phyloP scores from a whole-genome alignment of 1,140 invertebrate genomes.

The Piezodorus guildinii region DNA sequence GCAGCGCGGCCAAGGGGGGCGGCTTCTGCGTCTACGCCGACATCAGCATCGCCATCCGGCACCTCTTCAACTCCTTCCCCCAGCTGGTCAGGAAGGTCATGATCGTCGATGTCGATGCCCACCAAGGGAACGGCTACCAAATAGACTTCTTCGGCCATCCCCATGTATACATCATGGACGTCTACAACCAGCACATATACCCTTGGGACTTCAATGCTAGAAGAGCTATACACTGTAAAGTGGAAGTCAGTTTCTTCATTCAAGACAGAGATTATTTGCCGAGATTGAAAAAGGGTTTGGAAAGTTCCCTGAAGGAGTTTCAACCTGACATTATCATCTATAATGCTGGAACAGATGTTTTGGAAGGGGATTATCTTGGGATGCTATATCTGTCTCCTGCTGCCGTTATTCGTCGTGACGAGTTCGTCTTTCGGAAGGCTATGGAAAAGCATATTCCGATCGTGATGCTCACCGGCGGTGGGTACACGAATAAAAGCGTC shows the following conservation, averaged over 20 bases:
- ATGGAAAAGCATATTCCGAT: not conserved
- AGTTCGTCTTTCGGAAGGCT: not conserved
- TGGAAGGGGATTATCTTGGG: conserved; percentile 66
- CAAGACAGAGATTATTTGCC: conserved; percentile 60
- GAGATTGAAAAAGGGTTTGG: conserved; percentile 48
- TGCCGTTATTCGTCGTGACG: not conserved
- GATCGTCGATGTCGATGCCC: not conserved
- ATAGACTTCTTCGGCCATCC: conserved; percentile 57
- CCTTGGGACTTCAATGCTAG: conserved; percentile 65
- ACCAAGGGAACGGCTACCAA: conserved; percentile 74
- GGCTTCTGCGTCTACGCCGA: conserved; percentile 84
- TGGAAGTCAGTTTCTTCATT: conserved; percentile 52
- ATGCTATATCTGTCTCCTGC: conserved; percentile 42
- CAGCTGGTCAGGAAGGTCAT: not conserved
- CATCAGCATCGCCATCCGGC: conserved; percentile 62
- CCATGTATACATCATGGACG: conserved; percentile 74
- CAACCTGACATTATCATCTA: conserved; percentile 68
- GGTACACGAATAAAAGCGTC: not conserved
- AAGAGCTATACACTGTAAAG: conserved; percentile 54
- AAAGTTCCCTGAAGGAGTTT: conserved; percentile 57
- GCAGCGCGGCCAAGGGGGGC: conserved; percentile 54
- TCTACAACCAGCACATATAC: conserved; percentile 74
- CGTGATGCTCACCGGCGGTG: not conserved
- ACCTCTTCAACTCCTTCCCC: conserved; percentile 44
- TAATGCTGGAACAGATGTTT: conserved; percentile 78